phyloP scores from a whole-genome alignment of 1,140 invertebrate genomes.

The Asobara japonica region DNA sequence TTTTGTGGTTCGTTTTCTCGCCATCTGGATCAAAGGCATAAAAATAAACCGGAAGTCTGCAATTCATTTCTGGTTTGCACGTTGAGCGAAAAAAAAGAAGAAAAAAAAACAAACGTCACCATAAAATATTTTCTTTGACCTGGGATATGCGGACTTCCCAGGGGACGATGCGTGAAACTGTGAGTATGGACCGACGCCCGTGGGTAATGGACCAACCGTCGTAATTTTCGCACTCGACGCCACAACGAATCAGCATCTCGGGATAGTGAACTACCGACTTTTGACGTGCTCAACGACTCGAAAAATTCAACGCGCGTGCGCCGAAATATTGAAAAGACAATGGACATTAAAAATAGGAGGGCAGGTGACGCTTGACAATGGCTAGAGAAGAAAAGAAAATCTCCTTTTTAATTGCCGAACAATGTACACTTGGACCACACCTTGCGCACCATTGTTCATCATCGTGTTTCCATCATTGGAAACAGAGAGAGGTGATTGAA shows the following conservation, averaged over 20 bases:
- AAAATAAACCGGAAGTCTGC: constrained; percentile 2
- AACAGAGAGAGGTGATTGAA: constrained; percentile 23
- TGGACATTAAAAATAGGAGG: constrained; percentile 1
- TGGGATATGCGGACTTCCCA: neutral
- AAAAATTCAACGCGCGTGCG: constrained; percentile 51
- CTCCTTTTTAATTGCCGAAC: constrained; percentile 64
- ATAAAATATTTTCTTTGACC: neutral
- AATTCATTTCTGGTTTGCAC: constrained; percentile 1
- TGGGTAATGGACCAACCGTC: constrained; percentile 32
- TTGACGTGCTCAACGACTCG: constrained; percentile 56
- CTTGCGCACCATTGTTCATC: constrained; percentile 49
- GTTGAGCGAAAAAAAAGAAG: neutral
- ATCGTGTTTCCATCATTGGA: constrained; percentile 25
- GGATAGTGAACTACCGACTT: constrained; percentile 22
- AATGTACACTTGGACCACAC: constrained; percentile 56
- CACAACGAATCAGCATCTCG: constrained; percentile 10
- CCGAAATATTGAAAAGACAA: neutral
- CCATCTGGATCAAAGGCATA: neutral
- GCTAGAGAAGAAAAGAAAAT: constrained; percentile 41
- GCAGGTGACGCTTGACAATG: constrained; percentile 58
- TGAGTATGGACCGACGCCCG: constrained; percentile 30
- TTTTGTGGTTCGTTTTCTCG: neutral
- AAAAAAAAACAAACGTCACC: neutral
- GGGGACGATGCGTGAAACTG: constrained; percentile 22
- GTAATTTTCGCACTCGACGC: constrained; percentile 28